Base-by-base conservation (phyloP, 2,888 invertebrate genomes). In the Pandemis heparana region DNA sequence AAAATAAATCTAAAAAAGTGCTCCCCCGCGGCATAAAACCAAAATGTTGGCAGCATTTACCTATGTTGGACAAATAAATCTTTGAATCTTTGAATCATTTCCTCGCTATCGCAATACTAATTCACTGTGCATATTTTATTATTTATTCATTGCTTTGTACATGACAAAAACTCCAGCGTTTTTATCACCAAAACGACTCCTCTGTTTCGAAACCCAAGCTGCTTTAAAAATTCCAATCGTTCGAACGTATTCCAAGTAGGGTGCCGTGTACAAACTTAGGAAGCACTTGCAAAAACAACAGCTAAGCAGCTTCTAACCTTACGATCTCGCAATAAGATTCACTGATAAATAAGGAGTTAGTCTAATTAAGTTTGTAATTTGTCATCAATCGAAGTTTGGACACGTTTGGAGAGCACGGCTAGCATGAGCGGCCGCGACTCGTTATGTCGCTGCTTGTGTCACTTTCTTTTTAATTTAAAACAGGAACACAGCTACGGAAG, bases 211-310 rank as follows among this genome's bases (percentile, higher is more conserved):
- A 32, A 23, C 14, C 7, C n/a, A 48, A 14, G 16, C 41, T 46
- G 41, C 41, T 7, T 63, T 41, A 16, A 23, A 43, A 46, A 39
- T 32, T 70, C 43, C 62, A 70, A 70, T 70, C 63, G 70, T 53
- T 63, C 51, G 23, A 56, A 63, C 62, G 32, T 56, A 56, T 70
- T 63, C 63, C 43, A 53, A 70, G 53, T 63, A 56, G 70, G 70
- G 70, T 61, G 63, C 43, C 43, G 32, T 43, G 32, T 46, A 43
- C 70, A 56, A 63, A 56, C 43, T 63, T 63, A 43, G 41, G 5
- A 43, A 43, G 63, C 53, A 56, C 48, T 63, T 32, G 10, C 16
- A 16, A 6, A 23, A 9, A 14, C 16, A 9, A 62, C 9, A 23
- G 3, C 23, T n/a, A 10, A n/a, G 12, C 43, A n/a, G 16, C 10